Base-by-base conservation (phyloP, 1,140 invertebrate genomes). In the Psilanteris sp. region DNA sequence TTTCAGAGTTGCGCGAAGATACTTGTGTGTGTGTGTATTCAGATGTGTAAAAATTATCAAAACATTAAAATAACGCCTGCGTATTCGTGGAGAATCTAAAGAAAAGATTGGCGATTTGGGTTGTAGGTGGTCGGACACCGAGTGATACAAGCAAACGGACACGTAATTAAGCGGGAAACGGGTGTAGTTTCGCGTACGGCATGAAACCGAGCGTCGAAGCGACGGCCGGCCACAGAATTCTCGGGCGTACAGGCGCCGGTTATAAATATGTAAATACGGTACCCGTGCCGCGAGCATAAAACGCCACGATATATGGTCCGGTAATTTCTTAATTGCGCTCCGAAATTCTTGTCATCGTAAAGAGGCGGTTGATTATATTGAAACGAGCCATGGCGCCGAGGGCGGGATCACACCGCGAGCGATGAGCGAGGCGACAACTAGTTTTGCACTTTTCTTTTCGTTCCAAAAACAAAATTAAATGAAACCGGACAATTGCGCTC, bases 241-340 rank as follows among this genome's bases (percentile, higher is more conserved):
- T 22, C 57, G 36, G 29, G 34, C 39, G 43, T 43, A 62, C 72
- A 46, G 72, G 66, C 73, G 50, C 74, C 77, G 74, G 46, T 72
- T 75, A 80, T 79, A 83, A 83, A 79, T 83, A 84, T 83, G 83
- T 83, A 82, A 82, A 86, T 85, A 81, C 77, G 73, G 75, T 78
- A 66, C 72, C 74, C 78, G 46, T 50, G 54, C 72, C 62, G 61
- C 48, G 68, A 68, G 71, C 81, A 86, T 88, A 88, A 87, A 88
- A 84, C 80, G 77, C 34, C 37, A 83, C 81, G 81, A 89, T 87
- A 87, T 87, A 87, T 81, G 85, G 80, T 67, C 78, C 71, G 83
- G 85, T 87, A 87, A 89, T 89, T 87, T 87, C 86, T 89, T 87
- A 88, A 88, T 88, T 87, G 84, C 83, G 78, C 71, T 48, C 78